These are phyloP conservation scores for Patella caerulea DNA, from an alignment of 2,888 invertebrate genomes.

Conservation along the genomic window DNA sequence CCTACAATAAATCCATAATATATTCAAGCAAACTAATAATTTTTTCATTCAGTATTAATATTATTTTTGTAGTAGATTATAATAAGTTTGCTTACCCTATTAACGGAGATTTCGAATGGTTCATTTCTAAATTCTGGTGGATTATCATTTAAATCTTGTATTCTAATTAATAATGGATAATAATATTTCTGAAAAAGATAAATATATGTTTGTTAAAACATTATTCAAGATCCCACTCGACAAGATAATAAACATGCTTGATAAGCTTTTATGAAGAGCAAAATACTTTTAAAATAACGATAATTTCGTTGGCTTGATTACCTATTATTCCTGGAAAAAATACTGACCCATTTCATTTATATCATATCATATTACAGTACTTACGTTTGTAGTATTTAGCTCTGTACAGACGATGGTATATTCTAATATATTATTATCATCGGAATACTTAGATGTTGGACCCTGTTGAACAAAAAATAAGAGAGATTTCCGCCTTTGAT, in stretches of 20 bases:
- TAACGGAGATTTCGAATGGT: background rate
- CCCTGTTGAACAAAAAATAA: background rate
- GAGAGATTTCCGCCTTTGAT: too few species aligned
- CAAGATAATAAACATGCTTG: background rate
- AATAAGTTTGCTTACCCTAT: background rate
- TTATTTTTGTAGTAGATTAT: too few species aligned
- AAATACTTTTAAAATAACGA: too few species aligned
- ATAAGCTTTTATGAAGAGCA: too few species aligned
- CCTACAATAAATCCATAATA: background rate
- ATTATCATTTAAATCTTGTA: slow-evolving; percentile 8
- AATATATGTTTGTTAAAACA: background rate
- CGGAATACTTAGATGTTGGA: slow-evolving; percentile 3
- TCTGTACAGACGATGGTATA: slow-evolving; percentile 9
- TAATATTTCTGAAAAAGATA: background rate
- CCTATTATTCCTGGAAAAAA: too few species aligned
- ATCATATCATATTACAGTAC: background rate
- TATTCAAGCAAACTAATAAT: background rate
- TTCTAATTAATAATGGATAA: background rate
- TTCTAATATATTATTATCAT: slow-evolving; percentile 7
- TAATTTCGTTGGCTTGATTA: too few species aligned
- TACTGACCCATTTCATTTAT: too few species aligned
- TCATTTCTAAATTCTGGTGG: background rate
- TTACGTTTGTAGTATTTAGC: background rate
- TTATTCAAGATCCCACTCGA: background rate
- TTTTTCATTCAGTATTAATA: too few species aligned